Evolutionary conservation across 2,888 invertebrate genomes (phyloP), one percentile per base, ranked within the genome.

Genomic region (Dioctria rufipes): DNA sequence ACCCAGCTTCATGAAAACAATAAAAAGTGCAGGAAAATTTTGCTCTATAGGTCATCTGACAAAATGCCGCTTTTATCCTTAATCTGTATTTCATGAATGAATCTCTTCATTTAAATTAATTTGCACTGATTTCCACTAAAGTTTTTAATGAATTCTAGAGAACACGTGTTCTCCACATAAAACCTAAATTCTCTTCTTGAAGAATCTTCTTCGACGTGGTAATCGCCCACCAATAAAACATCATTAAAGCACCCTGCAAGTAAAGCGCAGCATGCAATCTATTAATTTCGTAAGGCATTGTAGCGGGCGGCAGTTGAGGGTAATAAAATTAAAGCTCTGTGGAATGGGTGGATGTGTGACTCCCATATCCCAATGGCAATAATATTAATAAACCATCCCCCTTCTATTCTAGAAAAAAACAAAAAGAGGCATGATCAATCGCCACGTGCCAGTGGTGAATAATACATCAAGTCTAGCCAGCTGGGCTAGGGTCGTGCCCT

Each of bases 401-500:
- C 69, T 51, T 49, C 46, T 54, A 54, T 6, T 25, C 25, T 25
- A 25, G 42, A 13, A 65, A 40, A 63, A 49, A 3, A 37, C 25
- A 51, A 51, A 69, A 69, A 51, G 69, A 25, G 51, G 11, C 39
- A 39, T 69, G 51, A 69, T 69, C 69, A 37, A 37, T 25, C 69
- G 69, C 69, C 69, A 69, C 69, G 69, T 69, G 69, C 51, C 69
- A 46, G 69, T 49, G 69, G 69, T 69, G 69, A 69, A 69, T 69
- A 69, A 69, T 69, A 43, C 67, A 67, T 67, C 66, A 67, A 46
- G 11, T 67, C 25, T 67, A 67, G 37, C 43, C 25, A 8, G 37
- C 67, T 67, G 46, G 9, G 37, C 67, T 67, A 46, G 67, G 46
- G 67, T 8, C 25, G 25, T 46, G 46, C 8, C 13, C 43, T 3